These are phyloP conservation scores for Hanleya hanleyi DNA, from an alignment of 2,888 invertebrate genomes.

Conservation along the genomic window DNA sequence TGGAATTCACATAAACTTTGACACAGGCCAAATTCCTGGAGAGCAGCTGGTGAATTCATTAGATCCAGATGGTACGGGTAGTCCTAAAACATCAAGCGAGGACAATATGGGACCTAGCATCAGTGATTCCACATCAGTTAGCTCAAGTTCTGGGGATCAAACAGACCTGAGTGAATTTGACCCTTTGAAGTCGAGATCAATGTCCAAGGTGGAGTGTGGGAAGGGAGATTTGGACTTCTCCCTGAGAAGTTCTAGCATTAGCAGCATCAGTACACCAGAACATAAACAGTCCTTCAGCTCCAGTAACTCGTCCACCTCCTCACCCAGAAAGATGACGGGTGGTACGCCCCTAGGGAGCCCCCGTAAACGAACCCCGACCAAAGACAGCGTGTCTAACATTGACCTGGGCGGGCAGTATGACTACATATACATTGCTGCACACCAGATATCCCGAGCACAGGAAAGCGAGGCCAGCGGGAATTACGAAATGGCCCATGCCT, in stretches of 20 bases:
- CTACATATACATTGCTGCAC: conserved; percentile 83
- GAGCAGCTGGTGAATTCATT: too few species aligned
- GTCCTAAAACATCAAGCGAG: neutral
- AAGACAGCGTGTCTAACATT: conserved; percentile 60
- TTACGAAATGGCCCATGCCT: conserved; percentile 84
- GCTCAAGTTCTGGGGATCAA: neutral
- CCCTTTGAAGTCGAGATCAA: conserved; percentile 42
- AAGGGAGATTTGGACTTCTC: conserved; percentile 60
- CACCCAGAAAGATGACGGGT: neutral
- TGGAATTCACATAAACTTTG: too few species aligned
- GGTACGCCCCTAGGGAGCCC: neutral
- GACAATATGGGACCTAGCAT: too few species aligned
- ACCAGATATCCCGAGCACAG: conserved; percentile 81
- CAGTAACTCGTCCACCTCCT: neutral
- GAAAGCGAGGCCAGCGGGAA: conserved; percentile 82
- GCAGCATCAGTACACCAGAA: neutral
- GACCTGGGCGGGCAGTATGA: conserved; percentile 68
- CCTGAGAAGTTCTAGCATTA: neutral
- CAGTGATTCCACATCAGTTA: neutral
- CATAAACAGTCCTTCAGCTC: neutral
- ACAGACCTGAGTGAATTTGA: conserved; percentile 60
- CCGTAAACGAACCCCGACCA: conserved; percentile 41
- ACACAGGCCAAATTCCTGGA: too few species aligned
- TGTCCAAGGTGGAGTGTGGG: conserved; percentile 53
- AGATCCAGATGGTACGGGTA: neutral